Evolutionary conservation across 2,113 vertebrate genomes (phyloP).

Genomic region (Cisticola juncidis): DNA sequence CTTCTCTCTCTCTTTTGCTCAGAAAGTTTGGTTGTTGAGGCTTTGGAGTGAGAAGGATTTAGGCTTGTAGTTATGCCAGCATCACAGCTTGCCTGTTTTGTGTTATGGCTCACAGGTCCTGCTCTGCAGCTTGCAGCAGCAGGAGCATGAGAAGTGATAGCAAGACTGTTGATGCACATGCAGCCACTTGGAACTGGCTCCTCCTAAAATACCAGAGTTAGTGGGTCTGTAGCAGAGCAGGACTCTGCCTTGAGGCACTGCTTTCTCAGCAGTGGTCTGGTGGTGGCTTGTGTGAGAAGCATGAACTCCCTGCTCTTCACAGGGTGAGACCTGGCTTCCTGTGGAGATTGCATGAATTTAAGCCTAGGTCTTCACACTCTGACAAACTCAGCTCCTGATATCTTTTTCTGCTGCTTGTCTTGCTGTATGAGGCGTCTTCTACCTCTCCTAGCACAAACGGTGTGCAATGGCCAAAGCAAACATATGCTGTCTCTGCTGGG

Average conservation of each 20-base stretch:
- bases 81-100: not conserved
- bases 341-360: not conserved
- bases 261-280: not conserved
- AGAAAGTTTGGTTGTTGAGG: not conserved
- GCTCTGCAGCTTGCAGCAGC: not conserved
- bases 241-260: not conserved
- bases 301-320: not conserved
- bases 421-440: not conserved
- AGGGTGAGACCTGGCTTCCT: not conserved
- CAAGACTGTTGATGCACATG: not conserved
- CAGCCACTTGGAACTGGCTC: not conserved
- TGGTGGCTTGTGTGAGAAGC: not conserved
- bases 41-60: not conserved
- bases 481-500: not conserved
- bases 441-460: not conserved
- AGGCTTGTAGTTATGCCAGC: too few relatives aligned
- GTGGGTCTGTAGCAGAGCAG: not conserved
- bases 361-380: not conserved
- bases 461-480: conserved; percentile 11
- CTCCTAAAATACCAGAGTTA: not conserved
- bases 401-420: not conserved
- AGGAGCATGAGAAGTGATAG: not conserved
- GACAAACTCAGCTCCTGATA: not conserved
- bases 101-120: not conserved
- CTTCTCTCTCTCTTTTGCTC: not conserved